Conservation (phyloP, 2,888 invertebrate genomes). For the Patella ulyssiponensis region DNA sequence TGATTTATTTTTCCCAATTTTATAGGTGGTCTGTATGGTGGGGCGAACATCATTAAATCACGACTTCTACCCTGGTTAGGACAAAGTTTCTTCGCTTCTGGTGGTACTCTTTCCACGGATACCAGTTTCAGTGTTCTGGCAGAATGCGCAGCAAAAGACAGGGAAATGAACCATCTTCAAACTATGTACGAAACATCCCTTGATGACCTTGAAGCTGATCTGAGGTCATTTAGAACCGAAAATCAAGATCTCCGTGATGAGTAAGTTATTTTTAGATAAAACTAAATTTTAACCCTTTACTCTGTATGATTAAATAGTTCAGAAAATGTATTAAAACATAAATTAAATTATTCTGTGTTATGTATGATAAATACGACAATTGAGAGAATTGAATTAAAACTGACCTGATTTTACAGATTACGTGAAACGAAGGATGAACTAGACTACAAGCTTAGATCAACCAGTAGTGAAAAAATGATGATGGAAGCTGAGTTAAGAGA, state of each 20-base stretch:
- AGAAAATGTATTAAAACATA: neutral
- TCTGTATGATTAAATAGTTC: constrained; percentile 34
- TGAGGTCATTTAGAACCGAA: constrained; percentile 57
- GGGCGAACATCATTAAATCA: constrained; percentile 67
- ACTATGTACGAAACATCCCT: constrained; percentile 67
- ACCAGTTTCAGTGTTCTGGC: constrained; percentile 62
- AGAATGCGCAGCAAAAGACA: constrained; percentile 64
- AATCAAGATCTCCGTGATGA: constrained; percentile 66
- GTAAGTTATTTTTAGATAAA: constrained; percentile 51
- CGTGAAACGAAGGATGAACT: constrained; percentile 66
- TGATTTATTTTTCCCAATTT: constrained; percentile 10
- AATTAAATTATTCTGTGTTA: neutral
- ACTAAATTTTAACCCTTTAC: constrained; percentile 39
- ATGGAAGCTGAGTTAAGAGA: constrained; percentile 66
- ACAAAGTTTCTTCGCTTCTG: constrained; percentile 62
- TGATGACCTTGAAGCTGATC: constrained; percentile 62
- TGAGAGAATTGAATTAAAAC: constrained; percentile 12
- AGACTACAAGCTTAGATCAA: constrained; percentile 59
- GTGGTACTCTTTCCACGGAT: constrained; percentile 58
- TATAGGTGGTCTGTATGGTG: constrained; percentile 68
- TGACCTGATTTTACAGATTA: constrained; percentile 53
- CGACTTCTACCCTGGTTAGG: constrained; percentile 69
- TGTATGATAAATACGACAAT: neutral
- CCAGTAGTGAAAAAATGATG: constrained; percentile 70
- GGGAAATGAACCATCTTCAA: constrained; percentile 63